Conservation (phyloP, 2,888 invertebrate species). For the Ptilodon capucinus region DNA sequence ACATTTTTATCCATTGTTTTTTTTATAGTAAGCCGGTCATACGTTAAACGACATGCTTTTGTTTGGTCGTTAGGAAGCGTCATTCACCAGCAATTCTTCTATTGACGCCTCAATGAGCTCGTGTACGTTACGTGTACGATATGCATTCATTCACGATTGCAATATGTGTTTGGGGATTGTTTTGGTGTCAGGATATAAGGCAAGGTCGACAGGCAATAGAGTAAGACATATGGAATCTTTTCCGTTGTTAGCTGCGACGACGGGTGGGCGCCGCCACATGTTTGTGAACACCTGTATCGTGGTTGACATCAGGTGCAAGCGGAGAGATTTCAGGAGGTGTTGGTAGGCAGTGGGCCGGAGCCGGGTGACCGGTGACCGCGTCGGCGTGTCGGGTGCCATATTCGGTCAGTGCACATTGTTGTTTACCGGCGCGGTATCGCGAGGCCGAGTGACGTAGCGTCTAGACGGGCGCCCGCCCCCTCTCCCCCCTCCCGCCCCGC, state of each 20-base stretch:
- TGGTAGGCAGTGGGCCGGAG: conserved; percentile 42
- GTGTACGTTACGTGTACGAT: conserved; percentile 4
- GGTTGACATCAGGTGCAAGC: conserved; percentile 8
- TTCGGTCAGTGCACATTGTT: conserved; percentile 82
- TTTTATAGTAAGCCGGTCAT: background rate
- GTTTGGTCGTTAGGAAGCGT: conserved; percentile 1
- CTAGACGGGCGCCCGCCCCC: conserved; percentile 72
- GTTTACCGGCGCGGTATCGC: conserved; percentile 83
- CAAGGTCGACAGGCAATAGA: background rate
- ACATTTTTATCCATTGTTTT: background rate
- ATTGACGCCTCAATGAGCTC: conserved; percentile 13
- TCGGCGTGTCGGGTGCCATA: conserved; percentile 72
- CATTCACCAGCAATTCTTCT: conserved; percentile 17
- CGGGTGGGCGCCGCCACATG: background rate
- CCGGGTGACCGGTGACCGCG: conserved; percentile 58
- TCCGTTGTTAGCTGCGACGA: background rate
- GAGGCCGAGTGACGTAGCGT: conserved; percentile 84
- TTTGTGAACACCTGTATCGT: background rate
- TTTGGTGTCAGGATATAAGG: conserved; percentile 11
- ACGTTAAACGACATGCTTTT: conserved; percentile 4
- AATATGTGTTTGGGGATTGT: conserved; percentile 14
- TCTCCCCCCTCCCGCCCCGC: conserved; percentile 39
- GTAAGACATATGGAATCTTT: background rate
- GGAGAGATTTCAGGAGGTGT: conserved; percentile 28
- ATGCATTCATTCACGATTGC: conserved; percentile 19